These are phyloP conservation scores for Monoplex corrugatus DNA, from an alignment of 2,888 invertebrate species.

Conservation along the genomic window DNA sequence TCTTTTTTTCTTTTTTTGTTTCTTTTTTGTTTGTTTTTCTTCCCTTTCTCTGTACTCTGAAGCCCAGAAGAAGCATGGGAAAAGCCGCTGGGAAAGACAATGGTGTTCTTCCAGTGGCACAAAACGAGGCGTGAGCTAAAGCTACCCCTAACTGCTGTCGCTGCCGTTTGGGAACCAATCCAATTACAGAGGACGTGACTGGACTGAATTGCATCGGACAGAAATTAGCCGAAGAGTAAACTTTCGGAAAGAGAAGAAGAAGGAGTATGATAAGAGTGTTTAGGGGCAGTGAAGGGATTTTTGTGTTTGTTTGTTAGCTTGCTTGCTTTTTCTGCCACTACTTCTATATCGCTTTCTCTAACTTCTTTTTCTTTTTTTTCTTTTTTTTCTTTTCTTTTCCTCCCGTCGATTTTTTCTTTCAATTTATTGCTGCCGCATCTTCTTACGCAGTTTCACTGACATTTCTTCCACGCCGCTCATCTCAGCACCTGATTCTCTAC, in stretches of 20 bases:
- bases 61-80: no score
- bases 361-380: neutral
- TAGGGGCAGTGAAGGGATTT: no score
- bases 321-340: no score
- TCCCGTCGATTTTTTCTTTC: neutral
- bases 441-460: no score
- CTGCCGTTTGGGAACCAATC: slow-evolving; percentile 27
- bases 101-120: no score
- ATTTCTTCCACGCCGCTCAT: no score
- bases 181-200: neutral
- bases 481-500: no score
- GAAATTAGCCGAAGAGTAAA: no score
- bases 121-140: slow-evolving; percentile 8
- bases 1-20: neutral
- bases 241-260: no score
- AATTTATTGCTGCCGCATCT: neutral
- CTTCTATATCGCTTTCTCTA: neutral
- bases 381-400: neutral
- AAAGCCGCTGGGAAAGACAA: no score
- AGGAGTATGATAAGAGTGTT: no score
- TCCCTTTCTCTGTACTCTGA: neutral
- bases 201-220: neutral
- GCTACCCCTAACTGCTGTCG: neutral
- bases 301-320: no score
- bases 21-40: neutral